Base-by-base conservation (phyloP, 2,797 vertebrate genomes). In the Podarcis siculus region DNA sequence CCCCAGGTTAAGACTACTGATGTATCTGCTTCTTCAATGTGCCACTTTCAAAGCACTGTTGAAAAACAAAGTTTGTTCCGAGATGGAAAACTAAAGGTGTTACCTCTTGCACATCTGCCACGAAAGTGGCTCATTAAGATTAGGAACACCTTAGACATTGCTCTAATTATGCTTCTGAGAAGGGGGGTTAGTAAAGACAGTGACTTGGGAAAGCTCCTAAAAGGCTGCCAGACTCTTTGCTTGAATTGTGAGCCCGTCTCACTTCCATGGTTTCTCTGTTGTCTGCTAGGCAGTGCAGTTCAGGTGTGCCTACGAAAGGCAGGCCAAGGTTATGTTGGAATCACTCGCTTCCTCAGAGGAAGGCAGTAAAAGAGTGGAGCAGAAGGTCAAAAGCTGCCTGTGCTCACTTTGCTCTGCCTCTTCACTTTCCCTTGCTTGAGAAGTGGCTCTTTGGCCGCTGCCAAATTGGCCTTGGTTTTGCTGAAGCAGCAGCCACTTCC, bases 321-420 rank as follows among this genome's bases (percentile, higher is more conserved):
- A 42, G 30, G 27, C 39, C 87, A 79, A 87, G 69, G 35, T 88
- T 77, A 5, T 32, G 2, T 21, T 5, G 1, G 4, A 76, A 73
- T 90, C 87, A 17, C 77, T 35, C 13, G 32, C 45, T 87, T 85
- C 81, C 67, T 8, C 23, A 0, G 27, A 88, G 79, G 69, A 87
- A 15, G 0, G 0, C 1, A 0, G 0, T 67, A 30, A 86, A 58
- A 83, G 76, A 69, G 67, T 82, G 83, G 72, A 92, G 32, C 45
- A 73, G n/a, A 77, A 91, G 85, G 72, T 87, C 87, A 86, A 87
- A 89, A 83, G 25, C 79, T 87, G 55, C 75, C 78, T 90, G 78
- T 77, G 27, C 17, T 23, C 55, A 19, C 49, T 89, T 35, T 83
- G 7, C 17, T 4, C 17, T 80, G 2, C 37, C 88, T 64, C 61